Conservation (phyloP, 2,113 vertebrate species). For the Acinonyx jubatus region DNA sequence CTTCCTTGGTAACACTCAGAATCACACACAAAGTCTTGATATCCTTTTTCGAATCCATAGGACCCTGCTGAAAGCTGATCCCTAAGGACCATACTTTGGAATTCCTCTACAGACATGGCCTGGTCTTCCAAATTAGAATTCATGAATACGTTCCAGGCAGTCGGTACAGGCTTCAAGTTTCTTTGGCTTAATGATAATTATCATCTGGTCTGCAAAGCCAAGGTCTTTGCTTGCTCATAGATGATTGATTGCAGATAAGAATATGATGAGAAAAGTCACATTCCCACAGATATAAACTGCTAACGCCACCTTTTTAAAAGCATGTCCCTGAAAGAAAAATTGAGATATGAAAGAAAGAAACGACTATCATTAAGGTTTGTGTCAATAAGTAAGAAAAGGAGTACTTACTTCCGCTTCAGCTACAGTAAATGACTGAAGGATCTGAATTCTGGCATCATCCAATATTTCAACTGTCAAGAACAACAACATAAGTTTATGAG, state of each 20-base stretch:
- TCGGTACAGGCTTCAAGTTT: background rate
- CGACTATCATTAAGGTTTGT: background rate
- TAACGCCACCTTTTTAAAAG: conserved; percentile 88
- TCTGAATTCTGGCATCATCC: conserved; percentile 88
- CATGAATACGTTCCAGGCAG: background rate
- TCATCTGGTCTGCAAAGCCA: background rate
- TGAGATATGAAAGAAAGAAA: background rate
- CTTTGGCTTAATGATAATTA: background rate
- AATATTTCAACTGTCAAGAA: conserved; percentile 81
- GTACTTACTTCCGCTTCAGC: conserved; percentile 84
- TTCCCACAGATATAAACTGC: conserved; percentile 90
- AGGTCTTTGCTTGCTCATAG: conserved; percentile 77
- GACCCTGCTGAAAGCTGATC: background rate
- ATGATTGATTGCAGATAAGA: conserved; percentile 85
- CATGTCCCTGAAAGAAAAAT: conserved; percentile 84
- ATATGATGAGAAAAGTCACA: conserved; percentile 83
- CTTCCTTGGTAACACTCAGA: background rate
- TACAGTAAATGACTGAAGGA: conserved; percentile 84
- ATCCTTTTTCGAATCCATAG: background rate
- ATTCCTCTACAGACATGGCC: background rate
- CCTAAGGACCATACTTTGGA: background rate
- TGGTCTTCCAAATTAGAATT: background rate
- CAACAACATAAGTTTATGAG: background rate
- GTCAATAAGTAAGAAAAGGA: conserved; percentile 1
- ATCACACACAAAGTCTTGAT: background rate